Conservation (phyloP, 2,888 invertebrate species). For the Adelognathus sp. region DNA sequence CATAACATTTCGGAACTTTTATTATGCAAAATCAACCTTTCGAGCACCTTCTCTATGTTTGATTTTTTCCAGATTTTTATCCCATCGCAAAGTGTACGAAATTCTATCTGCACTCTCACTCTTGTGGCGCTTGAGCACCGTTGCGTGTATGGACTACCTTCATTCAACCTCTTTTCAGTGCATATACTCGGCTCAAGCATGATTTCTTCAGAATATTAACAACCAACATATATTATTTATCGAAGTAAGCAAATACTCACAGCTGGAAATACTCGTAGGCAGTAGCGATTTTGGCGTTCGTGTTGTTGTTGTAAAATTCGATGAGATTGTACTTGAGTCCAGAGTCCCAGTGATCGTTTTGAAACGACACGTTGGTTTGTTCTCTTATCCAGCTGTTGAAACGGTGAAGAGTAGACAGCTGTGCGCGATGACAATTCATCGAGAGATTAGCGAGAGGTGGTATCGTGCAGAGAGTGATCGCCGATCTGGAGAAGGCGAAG, state of each 20-base stretch:
- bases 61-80: no score
- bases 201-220: no score
- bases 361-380: slow-evolving; percentile 29
- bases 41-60: no score
- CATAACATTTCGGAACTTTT: no score
- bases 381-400: slow-evolving; percentile 67
- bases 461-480: slow-evolving; percentile 71
- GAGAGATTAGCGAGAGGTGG: slow-evolving; percentile 71
- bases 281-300: slow-evolving; percentile 53
- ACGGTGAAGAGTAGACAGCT: slow-evolving; percentile 54
- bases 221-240: not conserved
- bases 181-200: no score
- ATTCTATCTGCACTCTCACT: no score
- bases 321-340: slow-evolving; percentile 59
- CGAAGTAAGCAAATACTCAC: slow-evolving; percentile 58
- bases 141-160: no score
- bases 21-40: no score
- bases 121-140: no score
- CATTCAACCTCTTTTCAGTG: no score
- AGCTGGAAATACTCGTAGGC: slow-evolving; percentile 68
- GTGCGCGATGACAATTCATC: slow-evolving; percentile 49
- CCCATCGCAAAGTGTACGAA: no score
- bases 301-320: slow-evolving; percentile 63
- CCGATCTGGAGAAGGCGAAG: slow-evolving; percentile 63
- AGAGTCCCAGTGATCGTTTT: not conserved